Conservation (phyloP, 2,797 vertebrate genomes). For the Monodelphis domestica region DNA sequence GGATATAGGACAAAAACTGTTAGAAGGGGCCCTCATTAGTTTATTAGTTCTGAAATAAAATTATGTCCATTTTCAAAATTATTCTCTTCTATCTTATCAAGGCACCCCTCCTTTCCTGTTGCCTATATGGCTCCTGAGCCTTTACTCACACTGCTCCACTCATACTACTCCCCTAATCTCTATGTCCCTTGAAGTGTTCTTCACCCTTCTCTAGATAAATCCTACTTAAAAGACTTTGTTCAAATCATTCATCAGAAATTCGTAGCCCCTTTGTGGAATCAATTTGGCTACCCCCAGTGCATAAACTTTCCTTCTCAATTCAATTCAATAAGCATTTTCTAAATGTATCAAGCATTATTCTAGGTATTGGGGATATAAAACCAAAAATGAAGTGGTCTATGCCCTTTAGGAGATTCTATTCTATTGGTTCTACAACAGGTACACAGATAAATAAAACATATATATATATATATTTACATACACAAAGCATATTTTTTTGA, state of each 20-base stretch:
- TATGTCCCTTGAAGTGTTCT: not conserved
- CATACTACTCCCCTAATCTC: not conserved
- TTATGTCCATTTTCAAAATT: not conserved
- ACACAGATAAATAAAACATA: not conserved
- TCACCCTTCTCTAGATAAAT: not conserved
- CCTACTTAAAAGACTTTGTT: not conserved
- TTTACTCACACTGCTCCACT: not conserved
- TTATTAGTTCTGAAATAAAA: not conserved
- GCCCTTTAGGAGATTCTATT: not conserved
- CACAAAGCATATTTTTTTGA: not conserved
- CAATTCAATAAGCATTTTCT: not conserved
- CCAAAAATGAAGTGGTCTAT: not conserved
- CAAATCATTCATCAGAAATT: not conserved
- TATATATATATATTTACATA: too few species aligned
- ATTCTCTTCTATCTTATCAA: not conserved
- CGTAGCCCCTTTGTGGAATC: not conserved
- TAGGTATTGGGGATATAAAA: not conserved
- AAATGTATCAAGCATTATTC: not conserved
- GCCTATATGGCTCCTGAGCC: not conserved
- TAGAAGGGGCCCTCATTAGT: not conserved
- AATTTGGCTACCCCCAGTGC: not conserved
- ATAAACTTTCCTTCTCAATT: not conserved
- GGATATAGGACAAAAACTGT: conserved; percentile 29
- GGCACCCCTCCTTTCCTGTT: not conserved
- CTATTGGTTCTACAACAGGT: not conserved